A percentile compares a stretch with the other conserved stretches of the same genome.
Evolutionary conservation across 2,113 vertebrate species (phyloP).

Genomic region (Ophthalmolycus amberensis): DNA sequence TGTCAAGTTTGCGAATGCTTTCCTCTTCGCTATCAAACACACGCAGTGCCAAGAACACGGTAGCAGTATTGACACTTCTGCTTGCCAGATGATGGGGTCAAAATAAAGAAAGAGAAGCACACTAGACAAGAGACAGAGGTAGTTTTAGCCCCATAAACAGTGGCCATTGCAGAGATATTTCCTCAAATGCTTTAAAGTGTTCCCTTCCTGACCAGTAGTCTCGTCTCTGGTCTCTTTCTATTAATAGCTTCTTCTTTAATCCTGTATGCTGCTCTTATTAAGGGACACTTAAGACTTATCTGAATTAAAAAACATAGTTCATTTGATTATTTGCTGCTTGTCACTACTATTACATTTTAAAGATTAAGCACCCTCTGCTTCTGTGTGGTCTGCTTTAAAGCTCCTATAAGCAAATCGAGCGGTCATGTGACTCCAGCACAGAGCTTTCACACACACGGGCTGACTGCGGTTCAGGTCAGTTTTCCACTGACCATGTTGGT

Average conservation of each 20-base stretch:
- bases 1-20: not conserved
- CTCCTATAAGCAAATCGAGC: not conserved
- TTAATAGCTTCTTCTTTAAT: slow-evolving; percentile 6
- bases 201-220: not conserved
- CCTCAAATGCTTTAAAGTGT: not conserved
- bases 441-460: not conserved
- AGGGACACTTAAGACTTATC: not conserved
- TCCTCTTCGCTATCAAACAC: not conserved
- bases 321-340: not conserved
- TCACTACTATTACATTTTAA: not conserved
- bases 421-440: slow-evolving; percentile 21
- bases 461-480: slow-evolving; percentile 14
- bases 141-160: not conserved
- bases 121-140: not conserved
- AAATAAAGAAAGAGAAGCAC: not conserved
- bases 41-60: not conserved
- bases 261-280: not conserved
- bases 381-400: not conserved
- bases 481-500: slow-evolving; percentile 18
- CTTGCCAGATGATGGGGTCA: not conserved
- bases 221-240: not conserved
- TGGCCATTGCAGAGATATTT: not conserved
- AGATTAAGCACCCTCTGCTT: not conserved
- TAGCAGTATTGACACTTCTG: not conserved
- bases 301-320: not conserved